Percentiles rank a stretch among this genome's conserved stretches.
Conservation (phyloP, 2,113 vertebrate species). For the Spea multiplicata region DNA sequence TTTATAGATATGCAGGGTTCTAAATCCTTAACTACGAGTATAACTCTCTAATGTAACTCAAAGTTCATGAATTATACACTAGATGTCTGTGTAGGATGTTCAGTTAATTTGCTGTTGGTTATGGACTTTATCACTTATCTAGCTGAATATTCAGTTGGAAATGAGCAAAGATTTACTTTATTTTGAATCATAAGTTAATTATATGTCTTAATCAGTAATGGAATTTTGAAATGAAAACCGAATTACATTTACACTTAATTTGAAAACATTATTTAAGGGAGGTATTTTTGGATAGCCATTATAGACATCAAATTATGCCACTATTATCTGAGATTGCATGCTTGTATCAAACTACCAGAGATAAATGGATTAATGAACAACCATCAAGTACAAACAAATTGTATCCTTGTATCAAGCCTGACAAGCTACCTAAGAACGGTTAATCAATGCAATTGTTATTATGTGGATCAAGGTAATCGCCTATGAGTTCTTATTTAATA, state of each 20-base stretch:
- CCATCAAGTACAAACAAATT: background rate
- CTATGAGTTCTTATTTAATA: too few relatives aligned
- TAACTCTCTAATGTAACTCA: constrained; percentile 20
- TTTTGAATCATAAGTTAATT: constrained; percentile 45
- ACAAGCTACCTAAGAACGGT: too few relatives aligned
- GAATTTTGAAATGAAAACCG: constrained; percentile 19
- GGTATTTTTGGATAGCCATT: constrained; percentile 26
- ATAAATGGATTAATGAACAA: constrained; percentile 22
- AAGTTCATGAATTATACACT: constrained; percentile 40
- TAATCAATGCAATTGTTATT: too few relatives aligned
- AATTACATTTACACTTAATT: constrained; percentile 39
- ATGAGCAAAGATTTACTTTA: constrained; percentile 44
- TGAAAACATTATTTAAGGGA: constrained; percentile 1
- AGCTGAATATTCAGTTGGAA: constrained; percentile 39
- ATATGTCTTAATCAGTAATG: constrained; percentile 40
- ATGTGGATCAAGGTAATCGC: too few relatives aligned
- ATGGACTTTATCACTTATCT: constrained; percentile 38
- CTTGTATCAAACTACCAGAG: constrained; percentile 18
- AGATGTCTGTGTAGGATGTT: constrained; percentile 26
- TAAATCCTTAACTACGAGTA: constrained; percentile 13
- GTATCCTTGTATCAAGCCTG: too few relatives aligned
- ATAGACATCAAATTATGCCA: constrained; percentile 22
- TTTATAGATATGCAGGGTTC: background rate
- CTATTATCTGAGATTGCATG: constrained; percentile 14
- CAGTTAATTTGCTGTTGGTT: constrained; percentile 35